A percentile compares a stretch with the other conserved stretches of the same genome.
phyloP scores from a whole-genome alignment of 2,888 invertebrate species.

The Leptopilina myrica region DNA sequence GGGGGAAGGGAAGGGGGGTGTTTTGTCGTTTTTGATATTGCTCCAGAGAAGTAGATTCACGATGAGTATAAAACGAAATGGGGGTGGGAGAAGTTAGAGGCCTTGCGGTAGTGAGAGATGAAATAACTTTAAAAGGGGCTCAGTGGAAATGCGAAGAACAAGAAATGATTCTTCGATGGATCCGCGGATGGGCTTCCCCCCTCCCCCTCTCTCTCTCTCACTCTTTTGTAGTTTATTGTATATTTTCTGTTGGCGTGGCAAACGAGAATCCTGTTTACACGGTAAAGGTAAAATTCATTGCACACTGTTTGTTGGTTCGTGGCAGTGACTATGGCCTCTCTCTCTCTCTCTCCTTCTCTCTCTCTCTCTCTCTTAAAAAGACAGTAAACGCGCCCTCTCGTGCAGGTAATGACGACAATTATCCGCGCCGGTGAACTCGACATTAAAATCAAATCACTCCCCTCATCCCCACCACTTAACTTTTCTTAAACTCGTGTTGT shows the following conservation, averaged over 20 bases:
- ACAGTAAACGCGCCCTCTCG: constrained; percentile 70
- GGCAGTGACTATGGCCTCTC: constrained; percentile 38
- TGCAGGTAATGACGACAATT: constrained; percentile 73
- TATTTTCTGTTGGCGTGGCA: constrained; percentile 60
- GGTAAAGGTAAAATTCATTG: constrained; percentile 64
- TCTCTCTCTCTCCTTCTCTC: constrained; percentile 61
- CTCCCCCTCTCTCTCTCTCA: too few species aligned
- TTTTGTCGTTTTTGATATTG: constrained; percentile 17
- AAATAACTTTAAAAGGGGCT: not conserved
- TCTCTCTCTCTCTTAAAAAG: constrained; percentile 56
- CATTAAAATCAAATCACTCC: constrained; percentile 71
- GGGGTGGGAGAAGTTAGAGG: not conserved
- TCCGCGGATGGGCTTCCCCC: constrained; percentile 40
- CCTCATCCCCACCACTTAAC: constrained; percentile 35
- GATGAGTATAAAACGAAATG: not conserved
- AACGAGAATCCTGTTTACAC: constrained; percentile 69
- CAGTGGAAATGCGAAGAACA: not conserved
- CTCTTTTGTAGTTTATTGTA: constrained; percentile 47
- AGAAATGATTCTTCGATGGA: constrained; percentile 42
- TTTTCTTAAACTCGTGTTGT: too few species aligned
- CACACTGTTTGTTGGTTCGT: constrained; percentile 43
- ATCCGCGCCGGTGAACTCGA: constrained; percentile 67
- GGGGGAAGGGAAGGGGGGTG: constrained; percentile 39
- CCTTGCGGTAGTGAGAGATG: not conserved
- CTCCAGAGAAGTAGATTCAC: not conserved